Evolutionary conservation across 53 echinoderm and acorn worm species (phyloP).

Genomic region (Apostichopus leukothele): DNA sequence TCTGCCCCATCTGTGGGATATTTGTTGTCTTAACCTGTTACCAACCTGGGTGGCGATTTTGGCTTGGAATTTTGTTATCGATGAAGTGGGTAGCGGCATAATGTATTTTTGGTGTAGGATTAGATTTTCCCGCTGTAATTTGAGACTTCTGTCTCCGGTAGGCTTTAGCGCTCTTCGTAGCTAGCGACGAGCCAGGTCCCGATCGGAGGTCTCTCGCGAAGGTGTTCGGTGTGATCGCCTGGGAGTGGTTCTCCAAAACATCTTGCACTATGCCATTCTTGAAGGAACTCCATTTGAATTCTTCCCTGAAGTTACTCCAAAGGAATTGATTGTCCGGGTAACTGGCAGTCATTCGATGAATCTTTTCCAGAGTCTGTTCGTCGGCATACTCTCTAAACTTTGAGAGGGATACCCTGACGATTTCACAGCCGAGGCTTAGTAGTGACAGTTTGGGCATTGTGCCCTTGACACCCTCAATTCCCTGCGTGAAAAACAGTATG

Average conservation of each 20-base stretch:
- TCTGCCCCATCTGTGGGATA: too few species aligned
- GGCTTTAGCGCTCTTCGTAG: not conserved
- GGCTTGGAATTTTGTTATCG: constrained; percentile 1
- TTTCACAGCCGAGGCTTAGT: constrained; percentile 86
- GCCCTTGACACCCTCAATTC: constrained; percentile 65
- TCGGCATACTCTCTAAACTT: constrained; percentile 88
- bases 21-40: too few species aligned
- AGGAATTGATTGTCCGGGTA: constrained; percentile 76
- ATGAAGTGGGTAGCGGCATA: not conserved
- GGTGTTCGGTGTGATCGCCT: constrained; percentile 42
- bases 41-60: not conserved
- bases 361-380: constrained; percentile 65
- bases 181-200: not conserved
- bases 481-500: constrained; percentile 42
- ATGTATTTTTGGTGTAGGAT: constrained; percentile 1
- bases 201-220: constrained; percentile 6
- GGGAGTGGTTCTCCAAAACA: constrained; percentile 59
- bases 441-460: constrained; percentile 83
- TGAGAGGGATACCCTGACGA: constrained; percentile 90
- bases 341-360: constrained; percentile 57
- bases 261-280: constrained; percentile 73
- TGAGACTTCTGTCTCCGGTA: not conserved
- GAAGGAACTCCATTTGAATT: constrained; percentile 90
- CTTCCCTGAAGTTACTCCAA: constrained; percentile 79
- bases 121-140: not conserved